These are phyloP conservation scores for Sinosuthora webbiana DNA, from an alignment of 2,113 vertebrate species.

Conservation along the genomic window DNA sequence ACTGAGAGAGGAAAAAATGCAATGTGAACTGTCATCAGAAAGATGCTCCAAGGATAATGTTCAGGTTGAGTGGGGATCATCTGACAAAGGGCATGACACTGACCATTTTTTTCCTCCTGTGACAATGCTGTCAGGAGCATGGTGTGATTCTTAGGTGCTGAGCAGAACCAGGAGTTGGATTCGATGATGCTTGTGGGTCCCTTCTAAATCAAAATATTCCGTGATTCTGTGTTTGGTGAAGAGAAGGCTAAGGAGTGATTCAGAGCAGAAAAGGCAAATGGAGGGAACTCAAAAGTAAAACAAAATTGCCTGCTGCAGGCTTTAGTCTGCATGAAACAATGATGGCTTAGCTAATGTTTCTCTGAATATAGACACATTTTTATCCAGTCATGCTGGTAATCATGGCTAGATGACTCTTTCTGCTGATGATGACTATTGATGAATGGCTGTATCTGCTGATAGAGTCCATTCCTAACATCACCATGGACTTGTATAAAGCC, in stretches of 20 bases:
- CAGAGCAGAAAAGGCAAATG: neutral
- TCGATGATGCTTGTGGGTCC: rapidly evolving
- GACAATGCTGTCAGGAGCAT: neutral
- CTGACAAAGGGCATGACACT: neutral
- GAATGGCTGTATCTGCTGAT: neutral
- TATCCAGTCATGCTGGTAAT: neutral
- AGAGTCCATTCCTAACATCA: neutral
- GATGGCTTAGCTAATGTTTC: neutral
- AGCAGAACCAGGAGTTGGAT: neutral
- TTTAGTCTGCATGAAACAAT: neutral
- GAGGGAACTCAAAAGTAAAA: neutral
- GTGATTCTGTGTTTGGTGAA: neutral
- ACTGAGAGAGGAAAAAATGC: neutral
- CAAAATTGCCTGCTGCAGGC: neutral
- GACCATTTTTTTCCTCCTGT: neutral
- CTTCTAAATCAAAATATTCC: neutral
- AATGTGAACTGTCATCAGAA: neutral
- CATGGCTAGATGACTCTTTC: neutral
- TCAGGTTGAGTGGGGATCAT: neutral
- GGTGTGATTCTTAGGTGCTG: neutral
- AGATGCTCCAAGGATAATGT: neutral
- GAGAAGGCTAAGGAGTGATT: neutral
- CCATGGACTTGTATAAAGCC: neutral
- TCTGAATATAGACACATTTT: neutral
- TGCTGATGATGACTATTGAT: neutral